phyloP scores from a whole-genome alignment of 2,797 vertebrate genomes.

The Poecilia velifera region DNA sequence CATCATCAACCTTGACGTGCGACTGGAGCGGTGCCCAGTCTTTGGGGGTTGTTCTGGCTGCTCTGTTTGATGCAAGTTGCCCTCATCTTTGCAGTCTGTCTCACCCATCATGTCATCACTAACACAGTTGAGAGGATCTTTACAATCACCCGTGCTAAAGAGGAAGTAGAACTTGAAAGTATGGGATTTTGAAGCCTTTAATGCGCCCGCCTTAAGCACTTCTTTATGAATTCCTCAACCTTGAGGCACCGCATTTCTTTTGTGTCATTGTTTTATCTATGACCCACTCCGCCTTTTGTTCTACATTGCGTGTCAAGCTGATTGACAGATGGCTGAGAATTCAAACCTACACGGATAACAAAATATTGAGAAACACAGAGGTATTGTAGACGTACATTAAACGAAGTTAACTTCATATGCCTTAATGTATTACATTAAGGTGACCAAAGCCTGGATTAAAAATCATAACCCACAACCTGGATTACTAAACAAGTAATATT shows the following conservation, averaged over 20 bases:
- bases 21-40: constrained; percentile 1
- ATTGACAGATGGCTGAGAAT: neutral
- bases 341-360: neutral
- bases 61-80: constrained; percentile 5
- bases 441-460: neutral
- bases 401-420: neutral
- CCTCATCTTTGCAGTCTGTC: constrained; percentile 5
- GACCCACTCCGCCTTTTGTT: neutral
- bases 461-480: neutral
- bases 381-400: neutral
- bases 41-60: constrained; percentile 9
- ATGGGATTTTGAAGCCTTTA: neutral
- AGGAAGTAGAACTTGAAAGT: neutral
- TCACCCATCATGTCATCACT: constrained; percentile 1
- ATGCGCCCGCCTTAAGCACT: neutral
- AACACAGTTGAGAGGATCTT: neutral
- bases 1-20: constrained; percentile 3
- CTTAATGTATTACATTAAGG: neutral
- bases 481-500: neutral
- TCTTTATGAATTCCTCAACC: neutral
- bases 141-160: neutral
- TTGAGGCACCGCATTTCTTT: neutral
- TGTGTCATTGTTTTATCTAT: neutral
- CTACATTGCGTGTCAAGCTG: neutral
- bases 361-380: neutral